These are phyloP conservation scores for Hydrophis major DNA, from an alignment of 2,797 vertebrate genomes.

Conservation along the genomic window DNA sequence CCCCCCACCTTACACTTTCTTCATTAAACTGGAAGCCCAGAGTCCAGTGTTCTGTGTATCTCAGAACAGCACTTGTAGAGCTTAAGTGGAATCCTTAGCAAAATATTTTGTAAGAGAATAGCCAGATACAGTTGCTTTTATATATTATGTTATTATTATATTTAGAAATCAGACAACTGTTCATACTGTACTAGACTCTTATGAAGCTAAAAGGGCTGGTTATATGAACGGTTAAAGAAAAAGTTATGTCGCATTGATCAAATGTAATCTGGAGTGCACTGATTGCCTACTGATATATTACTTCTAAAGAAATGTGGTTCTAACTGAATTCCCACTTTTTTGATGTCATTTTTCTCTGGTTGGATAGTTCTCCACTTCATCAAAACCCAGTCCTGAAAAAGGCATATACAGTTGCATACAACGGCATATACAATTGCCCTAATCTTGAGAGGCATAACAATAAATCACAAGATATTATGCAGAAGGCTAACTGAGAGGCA, in stretches of 20 bases:
- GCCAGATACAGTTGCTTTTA: not conserved
- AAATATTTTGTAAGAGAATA: not conserved
- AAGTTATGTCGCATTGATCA: slow-evolving; percentile 42
- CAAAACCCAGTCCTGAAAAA: not conserved
- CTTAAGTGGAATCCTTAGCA: not conserved
- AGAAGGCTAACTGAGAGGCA: not conserved
- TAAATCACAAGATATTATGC: not conserved
- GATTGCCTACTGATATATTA: slow-evolving; percentile 16
- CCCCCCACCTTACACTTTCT: not conserved
- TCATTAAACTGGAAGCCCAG: not conserved
- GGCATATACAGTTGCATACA: not conserved
- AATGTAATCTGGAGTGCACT: slow-evolving; percentile 40
- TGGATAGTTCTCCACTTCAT: not conserved
- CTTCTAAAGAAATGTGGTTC: not conserved
- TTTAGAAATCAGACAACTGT: slow-evolving; percentile 5
- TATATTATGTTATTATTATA: not conserved
- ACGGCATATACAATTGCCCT: not conserved
- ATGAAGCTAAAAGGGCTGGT: slow-evolving; percentile 21
- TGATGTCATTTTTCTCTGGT: not conserved
- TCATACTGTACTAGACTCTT: slow-evolving; percentile 26
- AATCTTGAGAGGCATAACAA: not conserved
- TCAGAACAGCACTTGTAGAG: not conserved
- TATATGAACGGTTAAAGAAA: slow-evolving; percentile 48
- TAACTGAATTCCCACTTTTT: not conserved
- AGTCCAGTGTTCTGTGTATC: not conserved